These are phyloP conservation scores for Drosophila koepferae DNA, from an alignment of 2,888 invertebrate species.

Conservation along the genomic window DNA sequence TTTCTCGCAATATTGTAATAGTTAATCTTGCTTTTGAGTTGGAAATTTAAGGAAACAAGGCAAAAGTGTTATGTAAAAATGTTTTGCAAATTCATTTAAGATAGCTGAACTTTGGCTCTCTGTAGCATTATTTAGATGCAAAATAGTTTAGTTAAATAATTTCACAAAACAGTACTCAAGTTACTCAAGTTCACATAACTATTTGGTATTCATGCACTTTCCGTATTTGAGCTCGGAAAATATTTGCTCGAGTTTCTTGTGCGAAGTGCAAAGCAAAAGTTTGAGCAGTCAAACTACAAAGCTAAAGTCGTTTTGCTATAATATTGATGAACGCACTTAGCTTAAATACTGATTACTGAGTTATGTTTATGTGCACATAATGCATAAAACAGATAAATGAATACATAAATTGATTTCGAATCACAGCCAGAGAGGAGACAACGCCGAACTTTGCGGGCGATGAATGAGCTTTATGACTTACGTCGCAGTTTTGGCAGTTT, in stretches of 20 bases:
- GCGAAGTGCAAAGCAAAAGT: not conserved
- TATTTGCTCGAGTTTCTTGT: not conserved
- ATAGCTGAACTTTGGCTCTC: not conserved
- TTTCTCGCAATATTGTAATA: not conserved
- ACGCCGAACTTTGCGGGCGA: not conserved
- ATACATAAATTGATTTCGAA: slow-evolving; percentile 1
- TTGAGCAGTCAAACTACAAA: not conserved
- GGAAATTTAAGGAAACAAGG: not conserved
- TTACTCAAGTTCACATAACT: not conserved
- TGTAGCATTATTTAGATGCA: not conserved
- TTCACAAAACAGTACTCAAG: not conserved
- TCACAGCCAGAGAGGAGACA: not conserved
- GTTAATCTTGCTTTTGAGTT: not conserved
- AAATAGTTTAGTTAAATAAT: not conserved
- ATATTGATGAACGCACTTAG: slow-evolving; percentile 1
- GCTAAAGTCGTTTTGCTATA: not conserved
- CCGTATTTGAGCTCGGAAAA: not conserved
- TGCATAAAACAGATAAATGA: not conserved
- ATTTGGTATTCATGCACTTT: not conserved
- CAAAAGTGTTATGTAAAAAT: not conserved
- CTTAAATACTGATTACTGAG: not conserved
- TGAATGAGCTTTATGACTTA: slow-evolving; percentile 1
- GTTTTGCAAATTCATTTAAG: not conserved
- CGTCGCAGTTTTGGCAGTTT: not conserved
- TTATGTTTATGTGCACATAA: not conserved